Evolutionary conservation across 2,888 invertebrate species (phyloP).

Genomic region (Plagodis dolabraria): DNA sequence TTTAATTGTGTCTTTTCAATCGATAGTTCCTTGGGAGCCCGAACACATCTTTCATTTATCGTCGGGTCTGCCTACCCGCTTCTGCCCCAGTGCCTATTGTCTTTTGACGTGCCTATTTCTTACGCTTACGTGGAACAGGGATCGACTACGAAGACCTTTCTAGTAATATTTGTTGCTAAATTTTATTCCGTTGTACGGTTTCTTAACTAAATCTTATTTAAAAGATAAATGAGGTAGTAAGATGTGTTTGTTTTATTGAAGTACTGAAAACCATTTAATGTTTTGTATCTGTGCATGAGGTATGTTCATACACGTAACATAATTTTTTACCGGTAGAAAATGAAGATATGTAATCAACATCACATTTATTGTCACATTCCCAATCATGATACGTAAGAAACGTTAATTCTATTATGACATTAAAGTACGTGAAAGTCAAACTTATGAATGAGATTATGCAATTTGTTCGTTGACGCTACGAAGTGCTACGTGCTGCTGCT

Average conservation of each 20-base stretch:
- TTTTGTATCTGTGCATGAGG: too few species aligned
- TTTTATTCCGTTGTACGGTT: slow-evolving; percentile 5
- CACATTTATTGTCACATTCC: too few species aligned
- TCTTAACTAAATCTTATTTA: neutral
- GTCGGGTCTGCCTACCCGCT: slow-evolving; percentile 44
- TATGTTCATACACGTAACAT: too few species aligned
- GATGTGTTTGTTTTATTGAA: neutral
- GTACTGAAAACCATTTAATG: neutral
- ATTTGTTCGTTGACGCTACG: slow-evolving; percentile 3
- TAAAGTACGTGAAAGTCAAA: too few species aligned
- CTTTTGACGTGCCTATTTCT: slow-evolving; percentile 50
- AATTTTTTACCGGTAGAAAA: too few species aligned
- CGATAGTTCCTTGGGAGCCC: slow-evolving; percentile 70
- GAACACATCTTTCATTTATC: slow-evolving; percentile 58
- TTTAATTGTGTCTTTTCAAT: slow-evolving; percentile 85
- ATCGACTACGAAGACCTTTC: slow-evolving; percentile 25
- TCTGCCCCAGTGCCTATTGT: slow-evolving; percentile 42
- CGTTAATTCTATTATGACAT: too few species aligned
- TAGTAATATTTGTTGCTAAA: slow-evolving; percentile 9
- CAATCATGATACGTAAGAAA: too few species aligned
- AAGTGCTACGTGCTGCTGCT: slow-evolving; percentile 1
- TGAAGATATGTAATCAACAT: too few species aligned
- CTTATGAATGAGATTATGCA: too few species aligned
- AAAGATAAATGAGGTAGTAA: neutral
- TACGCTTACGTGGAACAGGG: slow-evolving; percentile 38